Evolutionary conservation across 2,113 vertebrate genomes (phyloP).

Genomic region (Podarcis cretensis): DNA sequence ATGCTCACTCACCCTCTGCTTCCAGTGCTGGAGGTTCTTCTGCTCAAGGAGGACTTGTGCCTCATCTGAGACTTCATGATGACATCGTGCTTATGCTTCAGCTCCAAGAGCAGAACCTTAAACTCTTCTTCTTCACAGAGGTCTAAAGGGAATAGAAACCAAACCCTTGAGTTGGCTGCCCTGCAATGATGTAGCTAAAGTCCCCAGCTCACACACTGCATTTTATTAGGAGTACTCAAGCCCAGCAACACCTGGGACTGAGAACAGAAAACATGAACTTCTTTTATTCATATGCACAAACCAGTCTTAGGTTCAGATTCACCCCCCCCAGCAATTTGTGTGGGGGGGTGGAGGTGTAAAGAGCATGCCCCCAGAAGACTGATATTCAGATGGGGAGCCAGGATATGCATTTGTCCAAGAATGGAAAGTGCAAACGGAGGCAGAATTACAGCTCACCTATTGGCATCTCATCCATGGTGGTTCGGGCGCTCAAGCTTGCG

Average conservation of each 20-base stretch:
- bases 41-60: conserved; percentile 94
- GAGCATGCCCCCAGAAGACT: too few relatives aligned
- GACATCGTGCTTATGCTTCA: conserved; percentile 96
- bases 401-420: background rate
- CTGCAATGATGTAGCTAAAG: background rate
- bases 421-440: background rate
- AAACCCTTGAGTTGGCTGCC: background rate
- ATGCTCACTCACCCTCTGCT: conserved; percentile 89
- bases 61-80: conserved; percentile 99
- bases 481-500: conserved; percentile 93
- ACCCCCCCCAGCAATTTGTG: too few relatives aligned
- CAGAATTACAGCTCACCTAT: conserved; percentile 82
- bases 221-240: background rate
- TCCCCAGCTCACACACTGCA: background rate
- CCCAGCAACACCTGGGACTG: background rate
- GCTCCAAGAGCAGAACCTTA: conserved; percentile 89
- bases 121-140: conserved; percentile 97
- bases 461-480: conserved; percentile 95
- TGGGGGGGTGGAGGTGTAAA: too few relatives aligned
- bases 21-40: conserved; percentile 93
- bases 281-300: background rate
- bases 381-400: background rate
- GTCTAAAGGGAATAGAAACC: conserved; percentile 74
- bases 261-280: background rate
- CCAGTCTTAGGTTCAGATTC: too few relatives aligned